Conservation (phyloP, 1,140 invertebrate genomes). For the Lasioglossum baleicum region DNA sequence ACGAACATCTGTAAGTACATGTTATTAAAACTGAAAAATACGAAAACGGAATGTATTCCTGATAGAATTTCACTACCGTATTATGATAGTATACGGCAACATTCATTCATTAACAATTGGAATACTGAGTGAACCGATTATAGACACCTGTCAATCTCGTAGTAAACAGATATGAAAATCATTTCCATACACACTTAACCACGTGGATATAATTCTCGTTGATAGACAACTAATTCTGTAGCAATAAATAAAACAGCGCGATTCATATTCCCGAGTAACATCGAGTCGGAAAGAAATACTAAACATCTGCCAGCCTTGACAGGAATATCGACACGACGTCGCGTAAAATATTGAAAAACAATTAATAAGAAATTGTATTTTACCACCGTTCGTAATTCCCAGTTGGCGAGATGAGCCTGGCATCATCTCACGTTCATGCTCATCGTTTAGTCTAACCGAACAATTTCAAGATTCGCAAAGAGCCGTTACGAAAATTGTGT, state of each 20-base stretch:
- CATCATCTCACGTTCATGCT: conserved; percentile 77
- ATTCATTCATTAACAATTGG: conserved; percentile 20
- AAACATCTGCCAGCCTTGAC: conserved; percentile 69
- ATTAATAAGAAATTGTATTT: conserved; percentile 42
- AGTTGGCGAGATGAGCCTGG: conserved; percentile 74
- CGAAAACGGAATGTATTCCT: not conserved
- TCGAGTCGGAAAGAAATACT: conserved; percentile 47
- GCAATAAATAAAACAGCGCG: conserved; percentile 19
- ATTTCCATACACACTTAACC: conserved; percentile 38
- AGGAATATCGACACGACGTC: conserved; percentile 31
- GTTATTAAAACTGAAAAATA: not conserved
- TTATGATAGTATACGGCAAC: not conserved
- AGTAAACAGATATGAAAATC: conserved; percentile 46
- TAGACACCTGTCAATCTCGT: conserved; percentile 49
- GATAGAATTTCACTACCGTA: not conserved
- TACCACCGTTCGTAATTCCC: conserved; percentile 74
- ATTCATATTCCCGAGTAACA: conserved; percentile 10
- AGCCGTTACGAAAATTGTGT: conserved; percentile 73
- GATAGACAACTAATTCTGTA: conserved; percentile 7
- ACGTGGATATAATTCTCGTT: conserved; percentile 38
- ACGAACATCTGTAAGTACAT: not conserved
- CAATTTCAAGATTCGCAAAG: conserved; percentile 61
- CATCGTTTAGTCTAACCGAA: conserved; percentile 58
- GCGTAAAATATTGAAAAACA: conserved; percentile 24
- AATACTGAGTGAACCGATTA: conserved; percentile 10